A percentile compares a stretch with the other conserved stretches of the same genome.
Evolutionary conservation across 2,888 invertebrate genomes (phyloP).

Genomic region (Fabriciana adippe): DNA sequence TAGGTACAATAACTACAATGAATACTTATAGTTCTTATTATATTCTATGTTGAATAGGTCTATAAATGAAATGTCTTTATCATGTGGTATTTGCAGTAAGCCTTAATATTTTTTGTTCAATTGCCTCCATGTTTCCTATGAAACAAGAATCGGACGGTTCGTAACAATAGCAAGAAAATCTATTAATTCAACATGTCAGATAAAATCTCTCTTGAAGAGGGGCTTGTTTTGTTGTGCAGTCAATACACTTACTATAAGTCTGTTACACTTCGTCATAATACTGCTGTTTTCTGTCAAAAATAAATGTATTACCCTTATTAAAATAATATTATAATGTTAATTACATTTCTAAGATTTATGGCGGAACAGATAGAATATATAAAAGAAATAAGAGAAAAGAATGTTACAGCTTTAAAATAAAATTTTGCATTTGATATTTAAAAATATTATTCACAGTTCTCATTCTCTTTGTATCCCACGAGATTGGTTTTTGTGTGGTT

Average conservation of each 20-base stretch:
- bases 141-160: slow-evolving; percentile 1
- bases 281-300: background rate
- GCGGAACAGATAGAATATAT: too few relatives aligned
- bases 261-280: slow-evolving; percentile 6
- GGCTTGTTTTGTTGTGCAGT: slow-evolving; percentile 17
- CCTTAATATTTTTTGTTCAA: slow-evolving; percentile 8
- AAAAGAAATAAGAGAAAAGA: background rate
- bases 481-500: slow-evolving; percentile 37
- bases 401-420: slow-evolving; percentile 2
- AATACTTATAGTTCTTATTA: too few relatives aligned
- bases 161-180: slow-evolving; percentile 17
- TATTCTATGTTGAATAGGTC: too few relatives aligned
- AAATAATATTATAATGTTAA: too few relatives aligned
- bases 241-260: too few relatives aligned
- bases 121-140: slow-evolving; percentile 10
- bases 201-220: slow-evolving; percentile 19
- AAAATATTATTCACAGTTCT: slow-evolving; percentile 31
- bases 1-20: too few relatives aligned
- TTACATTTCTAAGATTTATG: too few relatives aligned
- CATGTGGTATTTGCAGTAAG: background rate
- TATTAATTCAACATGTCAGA: slow-evolving; percentile 28
- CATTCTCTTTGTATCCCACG: slow-evolving; percentile 36
- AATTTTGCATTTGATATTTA: slow-evolving; percentile 28
- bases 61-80: too few relatives aligned
- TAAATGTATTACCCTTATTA: background rate